phyloP scores from a whole-genome alignment of 2,888 invertebrate genomes.

The Biston stratarius region DNA sequence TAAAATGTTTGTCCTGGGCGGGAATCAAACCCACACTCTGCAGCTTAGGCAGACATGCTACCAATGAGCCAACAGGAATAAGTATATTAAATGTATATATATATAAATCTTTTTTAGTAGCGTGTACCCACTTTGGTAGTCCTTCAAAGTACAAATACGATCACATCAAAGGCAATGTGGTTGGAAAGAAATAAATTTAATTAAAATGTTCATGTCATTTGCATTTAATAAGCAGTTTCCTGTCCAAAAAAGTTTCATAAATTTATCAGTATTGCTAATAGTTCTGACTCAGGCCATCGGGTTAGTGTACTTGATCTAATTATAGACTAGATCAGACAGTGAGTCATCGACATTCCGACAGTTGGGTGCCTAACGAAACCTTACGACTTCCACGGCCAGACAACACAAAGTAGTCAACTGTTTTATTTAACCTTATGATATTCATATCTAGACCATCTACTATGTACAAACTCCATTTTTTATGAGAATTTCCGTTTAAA shows the following conservation, averaged over 20 bases:
- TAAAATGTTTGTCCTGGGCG: no score
- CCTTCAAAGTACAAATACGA: no score
- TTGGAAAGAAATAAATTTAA: not conserved
- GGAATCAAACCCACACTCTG: no score
- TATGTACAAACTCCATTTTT: no score
- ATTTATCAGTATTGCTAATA: constrained; percentile 23
- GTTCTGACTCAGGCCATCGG: constrained; percentile 37
- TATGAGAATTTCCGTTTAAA: no score
- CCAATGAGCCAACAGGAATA: no score
- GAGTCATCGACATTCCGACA: constrained; percentile 52
- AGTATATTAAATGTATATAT: no score
- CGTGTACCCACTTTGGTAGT: no score
- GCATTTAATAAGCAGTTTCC: constrained; percentile 24
- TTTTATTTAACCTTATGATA: no score
- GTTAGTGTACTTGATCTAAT: constrained; percentile 51
- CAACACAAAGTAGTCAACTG: not conserved
- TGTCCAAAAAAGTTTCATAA: constrained; percentile 13
- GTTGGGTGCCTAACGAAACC: constrained; percentile 41
- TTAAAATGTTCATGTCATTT: not conserved
- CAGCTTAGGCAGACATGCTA: no score
- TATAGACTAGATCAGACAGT: constrained; percentile 44
- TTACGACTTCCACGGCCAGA: constrained; percentile 41
- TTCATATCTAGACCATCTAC: no score
- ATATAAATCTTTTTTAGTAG: no score
- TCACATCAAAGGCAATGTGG: not conserved